Evolutionary conservation across 2,113 vertebrate genomes (phyloP).

Genomic region (Protomyctophum bolini): DNA sequence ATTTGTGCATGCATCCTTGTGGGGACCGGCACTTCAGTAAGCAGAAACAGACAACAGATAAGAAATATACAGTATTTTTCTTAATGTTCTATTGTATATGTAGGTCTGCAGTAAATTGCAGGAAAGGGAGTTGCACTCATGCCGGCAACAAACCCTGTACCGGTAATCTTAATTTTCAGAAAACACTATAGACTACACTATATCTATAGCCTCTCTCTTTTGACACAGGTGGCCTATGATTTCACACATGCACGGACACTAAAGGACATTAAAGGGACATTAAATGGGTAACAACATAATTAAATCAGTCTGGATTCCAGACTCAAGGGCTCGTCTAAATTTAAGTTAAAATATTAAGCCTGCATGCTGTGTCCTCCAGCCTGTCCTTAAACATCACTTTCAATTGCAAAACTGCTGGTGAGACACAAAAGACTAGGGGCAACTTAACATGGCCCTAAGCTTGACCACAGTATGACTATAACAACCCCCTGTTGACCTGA

Average conservation of each 20-base stretch:
- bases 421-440: background rate
- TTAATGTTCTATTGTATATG: background rate
- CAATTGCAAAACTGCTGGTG: too few species aligned
- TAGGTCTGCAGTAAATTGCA: background rate
- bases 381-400: too few species aligned
- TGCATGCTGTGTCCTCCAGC: background rate
- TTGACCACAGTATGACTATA: background rate
- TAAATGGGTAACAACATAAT: background rate
- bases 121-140: background rate
- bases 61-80: background rate
- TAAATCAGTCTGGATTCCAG: conserved; percentile 10
- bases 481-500: conserved; percentile 22
- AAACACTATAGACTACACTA: too few species aligned
- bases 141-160: background rate
- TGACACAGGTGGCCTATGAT: too few species aligned
- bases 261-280: too few species aligned
- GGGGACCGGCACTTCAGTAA: background rate
- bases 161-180: background rate
- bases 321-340: background rate
- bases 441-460: background rate
- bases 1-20: conserved; percentile 9
- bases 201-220: too few species aligned
- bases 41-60: background rate
- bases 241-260: too few species aligned
- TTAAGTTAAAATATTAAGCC: conserved; percentile 27